Evolutionary conservation across 2,888 invertebrate species (phyloP), one percentile per base, ranked within the genome.

Genomic region (Pristionchus exspectatus): DNA sequence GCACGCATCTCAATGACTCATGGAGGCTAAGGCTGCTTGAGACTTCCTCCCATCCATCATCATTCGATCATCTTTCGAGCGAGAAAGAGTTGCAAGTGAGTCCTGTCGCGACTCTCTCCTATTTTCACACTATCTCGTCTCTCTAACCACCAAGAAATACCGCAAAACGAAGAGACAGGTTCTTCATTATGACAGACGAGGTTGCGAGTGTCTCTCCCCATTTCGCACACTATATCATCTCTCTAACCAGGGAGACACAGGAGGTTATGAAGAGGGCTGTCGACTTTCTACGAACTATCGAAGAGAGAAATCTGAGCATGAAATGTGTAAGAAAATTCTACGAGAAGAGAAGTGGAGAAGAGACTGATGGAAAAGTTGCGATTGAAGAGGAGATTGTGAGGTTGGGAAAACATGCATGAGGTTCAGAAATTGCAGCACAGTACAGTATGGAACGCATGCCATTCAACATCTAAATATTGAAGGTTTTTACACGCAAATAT

Each of bases 21-120:
- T 74, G 74, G 69, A 14, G 69, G 27, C 44, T 50, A 50, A 50
- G 44, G 44, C 74, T 33, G 16, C 74, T 50, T 50, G 74, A 14
- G 30, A 74, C 74, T 74, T 74, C 74, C 74, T 74, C 74, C 38
- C 74, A 74, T 74, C 74, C 74, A 74, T 74, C 74, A 74, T 74
- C 33, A 3, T 33, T 18, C 74, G 38, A 74, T 74, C 74, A 74
- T 83, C 83, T 83, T 38, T 83, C 83, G 44, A 50, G 44, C 5
- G 5, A 50, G 10, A 50, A 50, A 50, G 44, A n/a, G 54, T 83
- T 50, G 83, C 83, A 83, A 54, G 21, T 27, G 50, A 18, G 4
- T 10, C n/a, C 83, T 50, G 50, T 44, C 77, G 30, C 7, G 12
- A 18, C 77, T 77, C 38, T 77, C 38, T 27, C n/a, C 7, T 2